phyloP scores from a whole-genome alignment of 2,113 vertebrate species.

The Pandion haliaetus region DNA sequence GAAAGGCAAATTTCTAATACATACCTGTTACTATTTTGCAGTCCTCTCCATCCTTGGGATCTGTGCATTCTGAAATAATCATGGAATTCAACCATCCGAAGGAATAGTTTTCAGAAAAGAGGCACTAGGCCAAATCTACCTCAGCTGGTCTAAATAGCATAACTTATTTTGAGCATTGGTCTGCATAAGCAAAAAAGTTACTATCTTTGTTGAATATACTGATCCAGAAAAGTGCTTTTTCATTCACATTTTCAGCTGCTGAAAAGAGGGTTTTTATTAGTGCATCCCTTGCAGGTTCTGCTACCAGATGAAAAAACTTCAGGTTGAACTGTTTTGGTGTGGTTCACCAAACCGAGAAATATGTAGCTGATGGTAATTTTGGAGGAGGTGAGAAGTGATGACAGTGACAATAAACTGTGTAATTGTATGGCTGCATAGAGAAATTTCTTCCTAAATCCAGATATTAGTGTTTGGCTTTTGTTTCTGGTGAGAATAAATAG shows the following conservation, averaged over 20 bases:
- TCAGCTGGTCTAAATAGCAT: not conserved
- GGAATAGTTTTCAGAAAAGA: not conserved
- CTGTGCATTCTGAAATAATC: not conserved
- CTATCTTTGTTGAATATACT: not conserved
- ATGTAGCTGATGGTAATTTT: not conserved
- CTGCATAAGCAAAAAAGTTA: not conserved
- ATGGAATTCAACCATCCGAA: not conserved
- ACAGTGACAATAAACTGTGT: not conserved
- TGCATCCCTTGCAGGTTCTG: not conserved
- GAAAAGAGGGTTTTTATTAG: not conserved
- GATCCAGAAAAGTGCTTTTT: not conserved
- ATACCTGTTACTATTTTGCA: not conserved
- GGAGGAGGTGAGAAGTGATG: not conserved
- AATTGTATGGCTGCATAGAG: not conserved
- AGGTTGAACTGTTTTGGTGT: not conserved
- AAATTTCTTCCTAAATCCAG: not conserved
- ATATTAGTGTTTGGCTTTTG: not conserved
- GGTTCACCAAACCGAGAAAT: not conserved
- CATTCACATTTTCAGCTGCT: not conserved
- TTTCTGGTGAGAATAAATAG: not conserved
- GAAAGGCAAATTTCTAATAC: not conserved
- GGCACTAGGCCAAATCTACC: not conserved
- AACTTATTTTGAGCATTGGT: not conserved
- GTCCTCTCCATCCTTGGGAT: not conserved
- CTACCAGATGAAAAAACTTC: not conserved